Conservation (phyloP, 1,140 invertebrate species). For the Aphelenchoides fujianensis region DNA sequence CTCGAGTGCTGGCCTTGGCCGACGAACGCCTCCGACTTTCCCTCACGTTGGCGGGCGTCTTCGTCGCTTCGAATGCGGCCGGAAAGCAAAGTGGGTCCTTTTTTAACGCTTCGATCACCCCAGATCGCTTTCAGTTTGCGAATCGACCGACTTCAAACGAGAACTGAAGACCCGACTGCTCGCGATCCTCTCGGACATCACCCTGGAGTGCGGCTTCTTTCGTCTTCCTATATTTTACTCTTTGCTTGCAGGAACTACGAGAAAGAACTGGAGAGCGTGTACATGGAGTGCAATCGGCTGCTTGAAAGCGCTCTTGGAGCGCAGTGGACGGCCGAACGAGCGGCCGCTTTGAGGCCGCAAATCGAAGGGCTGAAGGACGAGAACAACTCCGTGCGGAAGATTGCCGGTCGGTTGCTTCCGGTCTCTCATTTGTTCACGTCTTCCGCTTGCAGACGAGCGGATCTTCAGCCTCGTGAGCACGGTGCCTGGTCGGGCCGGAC, state of each 20-base stretch:
- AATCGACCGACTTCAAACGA: conserved; percentile 16
- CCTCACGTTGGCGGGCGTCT: neutral
- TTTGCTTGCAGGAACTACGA: conserved; percentile 6
- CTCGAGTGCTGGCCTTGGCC: conserved; percentile 2
- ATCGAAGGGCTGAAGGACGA: conserved; percentile 6
- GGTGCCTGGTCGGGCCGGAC: conserved; percentile 1
- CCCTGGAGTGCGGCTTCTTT: neutral
- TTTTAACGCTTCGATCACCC: no score
- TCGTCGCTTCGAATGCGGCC: conserved; percentile 17
- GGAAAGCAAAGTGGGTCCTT: conserved; percentile 21
- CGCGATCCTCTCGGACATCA: conserved; percentile 3
- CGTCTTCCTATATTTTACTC: neutral
- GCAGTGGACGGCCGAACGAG: neutral
- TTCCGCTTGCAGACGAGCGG: conserved; percentile 6
- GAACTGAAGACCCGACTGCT: conserved; percentile 10
- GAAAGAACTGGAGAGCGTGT: neutral
- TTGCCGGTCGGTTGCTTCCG: conserved; percentile 18
- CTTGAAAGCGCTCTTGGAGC: neutral
- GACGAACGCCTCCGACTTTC: neutral
- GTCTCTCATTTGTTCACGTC: neutral
- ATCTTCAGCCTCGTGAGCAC: conserved; percentile 6
- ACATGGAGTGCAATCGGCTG: conserved; percentile 7
- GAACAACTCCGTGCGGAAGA: neutral
- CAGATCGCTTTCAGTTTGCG: no score
- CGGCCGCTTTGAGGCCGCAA: conserved; percentile 1